phyloP scores from a whole-genome alignment of 2,113 vertebrate species.

The Xenopus laevis region DNA sequence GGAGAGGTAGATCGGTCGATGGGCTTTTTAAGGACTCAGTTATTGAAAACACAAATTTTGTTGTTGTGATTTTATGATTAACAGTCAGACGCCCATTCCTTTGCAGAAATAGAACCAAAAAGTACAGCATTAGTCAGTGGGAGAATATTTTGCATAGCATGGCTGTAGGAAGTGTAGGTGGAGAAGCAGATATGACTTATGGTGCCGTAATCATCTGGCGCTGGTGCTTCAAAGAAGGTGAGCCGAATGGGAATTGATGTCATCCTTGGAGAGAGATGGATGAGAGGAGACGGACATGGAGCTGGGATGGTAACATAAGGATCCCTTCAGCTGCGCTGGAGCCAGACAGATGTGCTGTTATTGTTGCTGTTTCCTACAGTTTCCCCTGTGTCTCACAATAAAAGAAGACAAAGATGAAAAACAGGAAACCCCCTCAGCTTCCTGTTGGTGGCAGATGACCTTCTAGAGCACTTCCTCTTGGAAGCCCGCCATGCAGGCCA shows the following conservation, averaged over 20 bases:
- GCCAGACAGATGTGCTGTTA: conserved; percentile 30
- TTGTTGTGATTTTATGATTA: no score
- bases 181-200: no score
- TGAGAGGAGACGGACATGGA: conserved; percentile 11
- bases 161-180: no score
- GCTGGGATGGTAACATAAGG: neutral
- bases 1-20: no score
- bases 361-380: conserved; percentile 10
- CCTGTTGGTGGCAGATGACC: conserved; percentile 37
- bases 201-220: no score
- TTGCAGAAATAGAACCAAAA: no score
- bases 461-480: conserved; percentile 35
- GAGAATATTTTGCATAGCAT: no score
- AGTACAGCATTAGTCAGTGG: no score
- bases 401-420: conserved; percentile 31
- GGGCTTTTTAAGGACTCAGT: no score
- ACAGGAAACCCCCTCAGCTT: conserved; percentile 39
- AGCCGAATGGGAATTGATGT: neutral
- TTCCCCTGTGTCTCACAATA: conserved; percentile 18
- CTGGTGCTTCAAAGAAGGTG: no score
- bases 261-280: neutral
- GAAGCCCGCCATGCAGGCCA: conserved; percentile 12
- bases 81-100: no score
- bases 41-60: no score
- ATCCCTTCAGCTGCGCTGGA: conserved; percentile 9